Conservation (phyloP, 2,888 invertebrate genomes). For the Andrena fulva region DNA sequence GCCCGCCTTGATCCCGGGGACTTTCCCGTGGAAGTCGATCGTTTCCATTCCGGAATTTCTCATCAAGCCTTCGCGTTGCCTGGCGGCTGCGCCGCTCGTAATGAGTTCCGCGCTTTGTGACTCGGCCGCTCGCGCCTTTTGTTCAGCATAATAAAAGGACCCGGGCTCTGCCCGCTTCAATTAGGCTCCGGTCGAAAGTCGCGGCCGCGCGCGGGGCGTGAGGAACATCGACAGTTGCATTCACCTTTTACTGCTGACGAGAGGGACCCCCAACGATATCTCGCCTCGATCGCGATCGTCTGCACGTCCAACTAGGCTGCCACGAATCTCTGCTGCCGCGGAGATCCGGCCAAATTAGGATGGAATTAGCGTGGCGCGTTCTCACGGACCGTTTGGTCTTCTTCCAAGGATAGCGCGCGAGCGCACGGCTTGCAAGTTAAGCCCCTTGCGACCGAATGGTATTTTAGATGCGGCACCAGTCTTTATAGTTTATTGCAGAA, state of each 20-base stretch:
- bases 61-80: conserved; percentile 59
- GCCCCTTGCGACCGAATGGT: no score
- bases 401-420: no score
- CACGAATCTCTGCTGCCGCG: background rate
- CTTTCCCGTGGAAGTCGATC: conserved; percentile 61
- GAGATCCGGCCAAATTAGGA: background rate
- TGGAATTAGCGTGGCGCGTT: background rate
- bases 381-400: background rate
- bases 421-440: no score
- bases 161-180: conserved; percentile 61
- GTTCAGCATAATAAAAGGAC: conserved; percentile 70
- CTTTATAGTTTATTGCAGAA: no score
- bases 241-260: conserved; percentile 43
- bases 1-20: conserved; percentile 37
- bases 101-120: conserved; percentile 71
- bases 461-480: no score
- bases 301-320: background rate
- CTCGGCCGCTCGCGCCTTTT: conserved; percentile 66
- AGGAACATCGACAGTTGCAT: conserved; percentile 51
- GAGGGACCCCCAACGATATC: background rate
- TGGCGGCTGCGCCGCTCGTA: conserved; percentile 54
- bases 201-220: conserved; percentile 29
- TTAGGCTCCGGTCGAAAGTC: conserved; percentile 64
- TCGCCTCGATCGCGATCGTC: conserved; percentile 19
- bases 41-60: conserved; percentile 71